Base-by-base conservation (phyloP, 2,113 vertebrate species). In the Chloebia gouldiae region DNA sequence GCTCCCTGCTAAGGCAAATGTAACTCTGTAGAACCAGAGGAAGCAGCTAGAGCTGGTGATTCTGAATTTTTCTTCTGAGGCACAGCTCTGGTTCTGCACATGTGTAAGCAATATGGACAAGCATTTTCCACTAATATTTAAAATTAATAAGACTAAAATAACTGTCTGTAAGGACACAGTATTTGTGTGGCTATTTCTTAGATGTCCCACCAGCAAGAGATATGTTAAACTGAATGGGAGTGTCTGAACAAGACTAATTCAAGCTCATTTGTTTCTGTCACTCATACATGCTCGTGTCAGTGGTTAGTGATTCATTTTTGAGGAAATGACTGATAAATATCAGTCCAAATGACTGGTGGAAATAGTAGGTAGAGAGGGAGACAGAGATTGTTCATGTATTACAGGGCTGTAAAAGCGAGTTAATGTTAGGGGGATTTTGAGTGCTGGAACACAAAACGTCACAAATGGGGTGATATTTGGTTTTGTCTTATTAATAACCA, bases 241-340 rank as follows among this genome's bases (percentile, higher is more conserved):
- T 7, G 27, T 21, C 42, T 66, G 68, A 82, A 70, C 53, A 68
- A 69, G 64, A 57, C 31, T 85, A 86, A 92, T 86, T 66, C 35
- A 50, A 30, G 37, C 33, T 92, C 37, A 65, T 88, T 71, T 65
- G 33, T 6, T 85, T 86, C 68, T 72, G 75, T 88, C 75, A 56
- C 63, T 57, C 27, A 13, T 45, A 80, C 24, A 11, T 20, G 50
- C 31, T 25, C 9, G 3, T 81, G 92, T 28, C 84, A 82, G 59
- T 76, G 50, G 63, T 25, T 87, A 80, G 66, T 86, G 79, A 54
- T 63, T 81, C 5, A 56, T 87, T 93, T 94, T 73, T 81, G 80
- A 86, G 69, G 54, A 88, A 81, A 94, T 77, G 40, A 35, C 44
- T 77, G 53, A 71, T 70, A 94, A 96, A 86, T 69, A 88, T 49